Conservation (phyloP, 2,888 invertebrate genomes). For the Pomacea canaliculata region DNA sequence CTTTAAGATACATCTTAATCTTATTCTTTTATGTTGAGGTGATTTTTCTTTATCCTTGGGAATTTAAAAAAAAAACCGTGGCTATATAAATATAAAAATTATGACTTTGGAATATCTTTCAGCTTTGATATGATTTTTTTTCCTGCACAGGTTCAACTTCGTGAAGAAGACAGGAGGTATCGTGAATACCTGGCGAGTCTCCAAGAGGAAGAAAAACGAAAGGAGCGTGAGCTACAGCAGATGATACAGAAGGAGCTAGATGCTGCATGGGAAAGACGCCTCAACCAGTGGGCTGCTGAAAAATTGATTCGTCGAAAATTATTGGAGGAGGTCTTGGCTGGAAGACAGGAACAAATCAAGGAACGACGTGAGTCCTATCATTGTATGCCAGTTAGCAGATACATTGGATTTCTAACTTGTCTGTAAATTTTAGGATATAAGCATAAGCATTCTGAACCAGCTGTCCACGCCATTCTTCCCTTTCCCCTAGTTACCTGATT, state of each 20-base stretch:
- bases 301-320: conserved; percentile 63
- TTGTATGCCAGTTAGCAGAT: neutral
- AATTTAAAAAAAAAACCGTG: no score
- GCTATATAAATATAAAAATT: no score
- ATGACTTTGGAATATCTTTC: no score
- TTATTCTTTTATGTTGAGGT: no score
- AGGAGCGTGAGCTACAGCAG: conserved; percentile 63
- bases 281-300: conserved; percentile 65
- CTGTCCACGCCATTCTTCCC: no score
- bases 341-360: conserved; percentile 59
- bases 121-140: no score
- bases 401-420: neutral
- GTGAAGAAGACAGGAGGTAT: conserved; percentile 66
- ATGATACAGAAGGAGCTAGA: conserved; percentile 66
- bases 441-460: no score
- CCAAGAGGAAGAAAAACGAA: conserved; percentile 60
- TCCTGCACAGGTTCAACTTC: conserved; percentile 57
- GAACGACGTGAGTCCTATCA: conserved; percentile 62
- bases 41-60: no score
- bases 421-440: neutral
- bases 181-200: conserved; percentile 63
- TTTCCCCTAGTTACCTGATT: no score
- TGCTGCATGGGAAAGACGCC: conserved; percentile 67
- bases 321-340: conserved; percentile 62
- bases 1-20: no score